phyloP scores from a whole-genome alignment of 2,797 vertebrate species.

The Lepidocolaptes lacrymiger region DNA sequence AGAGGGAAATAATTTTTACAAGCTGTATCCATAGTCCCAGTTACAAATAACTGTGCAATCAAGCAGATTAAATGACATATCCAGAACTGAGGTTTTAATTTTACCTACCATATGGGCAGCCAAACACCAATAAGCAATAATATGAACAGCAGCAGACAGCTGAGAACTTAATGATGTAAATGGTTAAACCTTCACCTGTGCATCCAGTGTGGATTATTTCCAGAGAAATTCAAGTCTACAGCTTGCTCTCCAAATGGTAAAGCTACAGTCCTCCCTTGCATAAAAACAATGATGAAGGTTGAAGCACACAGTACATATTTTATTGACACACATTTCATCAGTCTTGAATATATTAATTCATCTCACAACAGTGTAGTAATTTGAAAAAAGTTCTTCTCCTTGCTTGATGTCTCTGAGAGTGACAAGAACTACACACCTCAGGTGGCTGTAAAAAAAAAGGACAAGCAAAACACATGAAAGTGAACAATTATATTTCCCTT shows the following conservation, averaged over 20 bases:
- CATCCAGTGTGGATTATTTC: background rate
- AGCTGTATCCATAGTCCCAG: background rate
- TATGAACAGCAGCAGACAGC: background rate
- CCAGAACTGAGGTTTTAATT: background rate
- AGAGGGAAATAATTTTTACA: fast-evolving
- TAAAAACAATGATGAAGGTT: background rate
- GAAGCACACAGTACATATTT: background rate
- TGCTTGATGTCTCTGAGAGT: slow-evolving; percentile 85
- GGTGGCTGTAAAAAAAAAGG: slow-evolving; percentile 72
- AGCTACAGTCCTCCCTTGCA: background rate
- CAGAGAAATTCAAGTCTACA: background rate
- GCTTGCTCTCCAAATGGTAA: background rate
- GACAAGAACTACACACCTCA: slow-evolving; percentile 89
- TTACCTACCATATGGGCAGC: background rate
- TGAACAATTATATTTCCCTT: background rate
- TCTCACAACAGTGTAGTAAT: slow-evolving; percentile 92
- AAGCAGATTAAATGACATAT: background rate
- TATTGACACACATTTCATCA: background rate
- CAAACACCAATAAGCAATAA: background rate
- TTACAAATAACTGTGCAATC: background rate
- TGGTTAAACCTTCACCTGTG: background rate
- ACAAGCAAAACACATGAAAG: background rate
- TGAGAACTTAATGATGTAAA: background rate
- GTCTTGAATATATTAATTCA: slow-evolving; percentile 44
- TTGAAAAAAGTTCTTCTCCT: slow-evolving; percentile 94